Conservation (phyloP, 2,113 vertebrate species). For the Neogale vison region DNA sequence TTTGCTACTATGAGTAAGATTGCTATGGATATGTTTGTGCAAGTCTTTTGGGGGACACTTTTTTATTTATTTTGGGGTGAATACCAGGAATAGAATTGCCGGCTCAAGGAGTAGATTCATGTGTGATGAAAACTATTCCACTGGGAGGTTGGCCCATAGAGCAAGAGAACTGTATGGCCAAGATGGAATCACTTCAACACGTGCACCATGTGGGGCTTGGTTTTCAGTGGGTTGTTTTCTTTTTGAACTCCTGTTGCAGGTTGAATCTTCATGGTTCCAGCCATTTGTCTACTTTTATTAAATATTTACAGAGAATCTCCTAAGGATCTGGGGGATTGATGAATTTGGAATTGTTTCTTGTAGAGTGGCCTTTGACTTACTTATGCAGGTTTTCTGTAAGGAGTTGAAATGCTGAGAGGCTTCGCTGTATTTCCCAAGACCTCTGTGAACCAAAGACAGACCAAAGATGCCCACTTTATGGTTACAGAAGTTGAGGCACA, state of each 20-base stretch:
- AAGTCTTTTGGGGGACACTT: not conserved
- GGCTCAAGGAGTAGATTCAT: not conserved
- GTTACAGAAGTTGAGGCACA: not conserved
- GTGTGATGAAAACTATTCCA: not conserved
- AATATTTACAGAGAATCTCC: slow-evolving; percentile 28
- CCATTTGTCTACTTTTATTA: slow-evolving; percentile 13
- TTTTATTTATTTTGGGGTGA: slow-evolving; percentile 23
- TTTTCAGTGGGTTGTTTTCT: not conserved
- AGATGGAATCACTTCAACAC: not conserved
- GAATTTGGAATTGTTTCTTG: slow-evolving; percentile 5
- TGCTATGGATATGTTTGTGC: slow-evolving; percentile 27
- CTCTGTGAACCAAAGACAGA: not conserved
- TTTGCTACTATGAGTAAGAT: not conserved
- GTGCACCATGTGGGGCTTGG: not conserved
- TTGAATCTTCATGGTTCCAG: not conserved
- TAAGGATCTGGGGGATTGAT: slow-evolving; percentile 10
- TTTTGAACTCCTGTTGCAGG: not conserved
- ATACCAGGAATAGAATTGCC: not conserved
- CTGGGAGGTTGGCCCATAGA: not conserved
- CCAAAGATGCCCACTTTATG: not conserved
- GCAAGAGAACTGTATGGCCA: not conserved
- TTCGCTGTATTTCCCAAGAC: not conserved
- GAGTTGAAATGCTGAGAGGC: not conserved
- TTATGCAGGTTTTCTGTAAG: not conserved
- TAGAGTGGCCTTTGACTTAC: not conserved